These are phyloP conservation scores for Acleris laterana DNA, from an alignment of 2,888 invertebrate genomes.

Conservation along the genomic window DNA sequence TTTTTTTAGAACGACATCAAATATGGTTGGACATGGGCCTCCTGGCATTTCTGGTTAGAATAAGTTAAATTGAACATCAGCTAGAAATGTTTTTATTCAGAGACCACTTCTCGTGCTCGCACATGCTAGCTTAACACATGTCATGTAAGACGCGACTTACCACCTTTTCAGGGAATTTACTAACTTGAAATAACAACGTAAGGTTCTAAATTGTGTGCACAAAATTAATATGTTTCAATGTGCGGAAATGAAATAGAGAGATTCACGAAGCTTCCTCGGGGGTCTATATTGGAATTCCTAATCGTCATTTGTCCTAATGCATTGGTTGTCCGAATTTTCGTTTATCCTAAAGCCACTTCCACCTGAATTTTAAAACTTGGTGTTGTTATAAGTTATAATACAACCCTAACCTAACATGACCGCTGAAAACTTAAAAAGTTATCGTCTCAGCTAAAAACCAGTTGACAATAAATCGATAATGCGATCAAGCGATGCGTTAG, in stretches of 20 bases:
- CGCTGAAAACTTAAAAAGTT: too few relatives aligned
- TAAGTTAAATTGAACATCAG: background rate
- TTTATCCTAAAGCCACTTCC: too few relatives aligned
- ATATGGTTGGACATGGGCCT: background rate
- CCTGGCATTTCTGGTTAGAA: background rate
- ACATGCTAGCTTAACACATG: too few relatives aligned
- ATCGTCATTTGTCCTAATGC: too few relatives aligned
- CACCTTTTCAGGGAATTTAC: background rate
- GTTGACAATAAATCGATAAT: too few relatives aligned
- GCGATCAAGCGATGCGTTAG: too few relatives aligned
- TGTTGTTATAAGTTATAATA: too few relatives aligned
- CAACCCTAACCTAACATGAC: too few relatives aligned
- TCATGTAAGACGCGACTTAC: too few relatives aligned
- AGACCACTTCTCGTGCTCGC: background rate
- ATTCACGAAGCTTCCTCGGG: conserved; percentile 32
- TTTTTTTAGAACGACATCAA: conserved; percentile 3
- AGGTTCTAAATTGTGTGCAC: conserved; percentile 19
- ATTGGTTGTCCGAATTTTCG: too few relatives aligned
- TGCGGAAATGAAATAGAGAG: conserved; percentile 24
- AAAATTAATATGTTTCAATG: conserved; percentile 22
- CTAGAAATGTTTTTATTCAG: background rate
- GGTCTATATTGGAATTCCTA: background rate
- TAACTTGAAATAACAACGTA: background rate
- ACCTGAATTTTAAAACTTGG: too few relatives aligned
- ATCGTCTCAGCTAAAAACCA: too few relatives aligned